Evolutionary conservation across 2,797 vertebrate genomes (phyloP).

Genomic region (Dendrocincla fuliginosa): DNA sequence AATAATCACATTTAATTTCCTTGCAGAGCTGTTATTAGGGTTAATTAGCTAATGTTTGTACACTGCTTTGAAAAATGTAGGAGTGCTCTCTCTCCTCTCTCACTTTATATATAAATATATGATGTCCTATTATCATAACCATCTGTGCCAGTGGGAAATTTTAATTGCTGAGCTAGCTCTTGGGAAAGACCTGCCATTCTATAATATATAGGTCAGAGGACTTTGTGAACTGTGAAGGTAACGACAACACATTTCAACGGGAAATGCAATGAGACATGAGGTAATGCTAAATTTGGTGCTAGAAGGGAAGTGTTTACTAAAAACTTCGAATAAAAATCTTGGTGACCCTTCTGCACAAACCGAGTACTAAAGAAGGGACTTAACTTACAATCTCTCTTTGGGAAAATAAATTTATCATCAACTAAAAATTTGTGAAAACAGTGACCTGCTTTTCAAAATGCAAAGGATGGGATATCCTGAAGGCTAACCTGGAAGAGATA

Average conservation of each 20-base stretch:
- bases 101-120: conserved; percentile 37
- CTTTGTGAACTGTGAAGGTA: conserved; percentile 45
- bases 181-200: conserved; percentile 53
- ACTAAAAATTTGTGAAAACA: neutral
- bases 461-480: neutral
- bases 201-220: conserved; percentile 55
- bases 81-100: neutral
- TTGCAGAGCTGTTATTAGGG: conserved; percentile 20
- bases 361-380: neutral
- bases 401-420: neutral
- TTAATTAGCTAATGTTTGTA: conserved; percentile 37
- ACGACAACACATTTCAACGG: neutral
- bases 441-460: neutral
- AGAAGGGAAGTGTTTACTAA: neutral
- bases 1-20: conserved; percentile 16
- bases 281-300: conserved; percentile 14
- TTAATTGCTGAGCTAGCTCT: conserved; percentile 63
- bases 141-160: conserved; percentile 58
- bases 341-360: neutral
- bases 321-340: neutral
- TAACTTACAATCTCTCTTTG: neutral
- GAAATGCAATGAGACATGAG: conserved; percentile 35
- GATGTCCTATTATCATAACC: conserved; percentile 51
- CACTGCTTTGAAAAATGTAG: conserved; percentile 7
- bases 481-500: neutral